Evolutionary conservation across 2,797 vertebrate genomes (phyloP).

Genomic region (Mus spretus): DNA sequence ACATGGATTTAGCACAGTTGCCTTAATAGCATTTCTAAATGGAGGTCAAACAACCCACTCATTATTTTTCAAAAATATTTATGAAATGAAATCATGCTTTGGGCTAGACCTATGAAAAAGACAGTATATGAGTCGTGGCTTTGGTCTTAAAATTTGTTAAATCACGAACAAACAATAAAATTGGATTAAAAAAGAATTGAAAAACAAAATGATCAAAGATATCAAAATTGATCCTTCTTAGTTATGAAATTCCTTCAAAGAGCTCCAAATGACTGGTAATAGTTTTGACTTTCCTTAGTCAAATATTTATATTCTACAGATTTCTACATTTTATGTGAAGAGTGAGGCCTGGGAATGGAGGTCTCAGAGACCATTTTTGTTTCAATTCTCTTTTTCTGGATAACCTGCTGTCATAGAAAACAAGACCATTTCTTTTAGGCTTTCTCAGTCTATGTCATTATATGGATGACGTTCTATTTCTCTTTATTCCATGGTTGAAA

Average conservation of each 20-base stretch:
- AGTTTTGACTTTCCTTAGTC: slow-evolving; percentile 23
- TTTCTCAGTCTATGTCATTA: slow-evolving; percentile 2
- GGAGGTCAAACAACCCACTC: slow-evolving; percentile 42
- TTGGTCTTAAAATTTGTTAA: slow-evolving; percentile 1
- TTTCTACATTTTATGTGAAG: slow-evolving; percentile 59
- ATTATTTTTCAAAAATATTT: slow-evolving; percentile 66
- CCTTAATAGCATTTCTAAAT: slow-evolving; percentile 53
- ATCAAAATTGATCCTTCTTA: slow-evolving; percentile 18
- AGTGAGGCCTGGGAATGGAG: background rate
- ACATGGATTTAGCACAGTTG: slow-evolving; percentile 17
- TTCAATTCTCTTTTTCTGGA: slow-evolving; percentile 13
- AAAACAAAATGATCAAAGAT: slow-evolving; percentile 51
- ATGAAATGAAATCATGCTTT: background rate
- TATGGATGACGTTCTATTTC: background rate
- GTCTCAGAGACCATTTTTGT: background rate
- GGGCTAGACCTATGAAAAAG: background rate
- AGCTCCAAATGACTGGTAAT: background rate
- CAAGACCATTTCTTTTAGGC: background rate
- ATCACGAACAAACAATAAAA: background rate
- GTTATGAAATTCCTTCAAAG: slow-evolving; percentile 40
- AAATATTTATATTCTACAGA: slow-evolving; percentile 39
- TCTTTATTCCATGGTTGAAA: background rate
- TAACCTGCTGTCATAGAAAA: background rate
- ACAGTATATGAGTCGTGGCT: background rate
- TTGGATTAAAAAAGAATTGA: background rate